Percentiles rank a stretch among this genome's conserved stretches.
Conservation (phyloP, 1,140 invertebrate species). For the Acyrthosiphon pisum region DNA sequence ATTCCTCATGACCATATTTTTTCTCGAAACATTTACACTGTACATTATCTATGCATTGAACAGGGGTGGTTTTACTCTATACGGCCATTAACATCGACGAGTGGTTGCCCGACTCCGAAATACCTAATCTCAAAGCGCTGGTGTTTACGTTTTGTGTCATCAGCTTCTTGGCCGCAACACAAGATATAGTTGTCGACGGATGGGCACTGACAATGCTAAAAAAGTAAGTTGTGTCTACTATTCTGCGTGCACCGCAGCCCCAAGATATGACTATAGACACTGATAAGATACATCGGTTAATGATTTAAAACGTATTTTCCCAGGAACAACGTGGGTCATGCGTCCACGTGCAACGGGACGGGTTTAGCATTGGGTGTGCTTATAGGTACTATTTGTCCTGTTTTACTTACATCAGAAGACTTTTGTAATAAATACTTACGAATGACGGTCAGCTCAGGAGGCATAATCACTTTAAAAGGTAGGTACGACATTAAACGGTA, state of each 20-base stretch:
- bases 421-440: conserved; percentile 96
- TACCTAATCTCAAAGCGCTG: not conserved
- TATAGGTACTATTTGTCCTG: conserved; percentile 94
- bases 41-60: not conserved
- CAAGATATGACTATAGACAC: not conserved
- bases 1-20: not conserved
- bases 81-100: conserved; percentile 77
- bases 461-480: conserved; percentile 86
- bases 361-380: conserved; percentile 98
- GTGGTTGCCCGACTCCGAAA: conserved; percentile 71
- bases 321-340: conserved; percentile 92
- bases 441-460: conserved; percentile 70
- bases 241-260: not conserved
- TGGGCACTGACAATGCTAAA: conserved; percentile 64
- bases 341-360: conserved; percentile 97
- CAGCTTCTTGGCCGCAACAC: conserved; percentile 86
- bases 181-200: conserved; percentile 91
- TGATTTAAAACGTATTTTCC: not conserved
- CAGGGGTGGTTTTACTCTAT: conserved; percentile 75
- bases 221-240: not conserved
- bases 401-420: conserved; percentile 92
- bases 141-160: not conserved
- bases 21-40: not conserved
- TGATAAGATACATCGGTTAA: not conserved
- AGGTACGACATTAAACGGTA: conserved; percentile 69